These are phyloP conservation scores for Plectus sambesii DNA, from an alignment of 1,140 invertebrate species.

Conservation along the genomic window DNA sequence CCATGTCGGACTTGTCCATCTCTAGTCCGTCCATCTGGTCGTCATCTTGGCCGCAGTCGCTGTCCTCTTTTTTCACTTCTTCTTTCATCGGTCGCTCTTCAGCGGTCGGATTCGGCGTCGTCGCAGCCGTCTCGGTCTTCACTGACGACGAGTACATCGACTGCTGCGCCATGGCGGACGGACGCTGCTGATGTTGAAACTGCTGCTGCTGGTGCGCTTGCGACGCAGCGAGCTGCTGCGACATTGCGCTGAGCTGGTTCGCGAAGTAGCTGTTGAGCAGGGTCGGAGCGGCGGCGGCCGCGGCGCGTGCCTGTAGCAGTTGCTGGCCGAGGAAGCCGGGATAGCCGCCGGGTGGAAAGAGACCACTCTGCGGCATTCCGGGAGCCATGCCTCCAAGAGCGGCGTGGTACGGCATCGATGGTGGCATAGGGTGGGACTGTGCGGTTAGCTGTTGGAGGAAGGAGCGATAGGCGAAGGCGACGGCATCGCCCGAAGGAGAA, in stretches of 20 bases:
- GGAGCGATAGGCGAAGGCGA: too few relatives aligned
- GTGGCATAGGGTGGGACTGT: constrained; percentile 21
- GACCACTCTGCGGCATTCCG: too few relatives aligned
- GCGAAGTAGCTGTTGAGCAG: constrained; percentile 21
- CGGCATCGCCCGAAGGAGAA: too few relatives aligned
- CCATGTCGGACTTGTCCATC: constrained; percentile 23
- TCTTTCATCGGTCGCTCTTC: constrained; percentile 11
- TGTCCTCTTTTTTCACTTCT: constrained; percentile 35
- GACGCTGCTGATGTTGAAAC: constrained; percentile 15
- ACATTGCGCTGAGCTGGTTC: constrained; percentile 24
- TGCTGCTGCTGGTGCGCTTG: constrained; percentile 13
- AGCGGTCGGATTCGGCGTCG: constrained; percentile 16
- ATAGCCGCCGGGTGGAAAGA: background rate
- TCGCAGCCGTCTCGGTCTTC: constrained; percentile 13
- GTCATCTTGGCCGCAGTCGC: constrained; percentile 15
- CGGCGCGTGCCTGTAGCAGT: constrained; percentile 23
- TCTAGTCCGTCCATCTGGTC: constrained; percentile 38
- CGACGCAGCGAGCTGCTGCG: constrained; percentile 13
- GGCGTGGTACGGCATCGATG: constrained; percentile 27
- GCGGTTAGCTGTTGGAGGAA: constrained; percentile 11
- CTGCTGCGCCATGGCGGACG: constrained; percentile 44
- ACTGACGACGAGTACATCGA: constrained; percentile 38
- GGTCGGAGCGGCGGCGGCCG: constrained; percentile 17
- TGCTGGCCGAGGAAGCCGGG: constrained; percentile 12
- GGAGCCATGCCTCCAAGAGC: too few relatives aligned